Evolutionary conservation across 2,797 vertebrate genomes (phyloP).

Genomic region (Enteromius radiatus): DNA sequence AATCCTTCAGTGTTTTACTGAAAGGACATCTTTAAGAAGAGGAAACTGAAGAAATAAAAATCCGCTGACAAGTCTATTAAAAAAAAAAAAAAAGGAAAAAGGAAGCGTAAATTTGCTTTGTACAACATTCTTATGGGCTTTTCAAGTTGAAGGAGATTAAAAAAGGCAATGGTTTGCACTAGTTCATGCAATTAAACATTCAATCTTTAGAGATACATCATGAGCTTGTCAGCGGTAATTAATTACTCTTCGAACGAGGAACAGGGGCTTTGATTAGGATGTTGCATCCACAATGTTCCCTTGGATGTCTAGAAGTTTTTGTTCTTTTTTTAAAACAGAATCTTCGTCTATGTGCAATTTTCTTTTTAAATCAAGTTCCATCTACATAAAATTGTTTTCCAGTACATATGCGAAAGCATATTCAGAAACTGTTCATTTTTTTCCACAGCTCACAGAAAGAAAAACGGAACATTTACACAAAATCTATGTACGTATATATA

Average conservation of each 20-base stretch:
- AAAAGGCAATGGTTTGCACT: conserved; percentile 46
- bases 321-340: conserved; percentile 19
- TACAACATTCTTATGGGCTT: conserved; percentile 36
- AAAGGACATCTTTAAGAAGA: neutral
- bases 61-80: neutral
- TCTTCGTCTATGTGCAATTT: neutral
- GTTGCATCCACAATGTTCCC: conserved; percentile 16
- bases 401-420: conserved; percentile 44
- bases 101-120: conserved; percentile 24
- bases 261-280: conserved; percentile 8
- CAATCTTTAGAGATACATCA: neutral
- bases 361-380: conserved; percentile 32
- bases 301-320: neutral
- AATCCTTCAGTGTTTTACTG: neutral
- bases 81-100: neutral
- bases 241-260: conserved; percentile 38
- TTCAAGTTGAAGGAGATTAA: conserved; percentile 43
- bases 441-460: conserved; percentile 49
- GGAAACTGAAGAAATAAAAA: conserved; percentile 15
- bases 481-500: conserved; percentile 52
- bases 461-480: conserved; percentile 43
- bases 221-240: neutral
- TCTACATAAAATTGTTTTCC: conserved; percentile 19
- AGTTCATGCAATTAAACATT: conserved; percentile 29
- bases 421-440: conserved; percentile 48